Conservation (phyloP, 2,797 vertebrate species). For the Odontamblyopus rebecca region DNA sequence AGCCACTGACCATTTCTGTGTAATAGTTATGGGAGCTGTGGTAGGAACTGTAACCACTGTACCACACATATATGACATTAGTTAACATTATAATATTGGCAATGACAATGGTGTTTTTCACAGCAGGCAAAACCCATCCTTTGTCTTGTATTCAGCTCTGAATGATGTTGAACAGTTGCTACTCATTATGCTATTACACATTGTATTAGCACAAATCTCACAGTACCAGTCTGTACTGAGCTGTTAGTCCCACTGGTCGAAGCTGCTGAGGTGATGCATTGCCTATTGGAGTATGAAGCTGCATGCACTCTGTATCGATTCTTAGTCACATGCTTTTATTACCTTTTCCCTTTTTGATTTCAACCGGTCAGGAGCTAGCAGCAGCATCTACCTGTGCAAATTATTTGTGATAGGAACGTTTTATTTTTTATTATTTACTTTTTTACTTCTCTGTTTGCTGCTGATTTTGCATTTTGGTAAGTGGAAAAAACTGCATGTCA, state of each 20-base stretch:
- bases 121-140: too few relatives aligned
- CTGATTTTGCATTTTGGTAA: constrained; percentile 87
- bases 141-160: neutral
- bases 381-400: constrained; percentile 37
- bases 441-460: constrained; percentile 84
- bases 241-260: constrained; percentile 17
- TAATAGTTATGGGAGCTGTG: neutral
- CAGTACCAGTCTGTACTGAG: constrained; percentile 4
- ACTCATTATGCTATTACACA: neutral
- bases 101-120: neutral
- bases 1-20: neutral
- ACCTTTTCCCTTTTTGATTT: constrained; percentile 30
- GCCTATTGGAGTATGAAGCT: constrained; percentile 13
- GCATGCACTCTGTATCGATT: constrained; percentile 34
- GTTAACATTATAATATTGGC: neutral
- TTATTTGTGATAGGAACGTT: constrained; percentile 52
- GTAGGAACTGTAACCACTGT: neutral
- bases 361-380: constrained; percentile 15
- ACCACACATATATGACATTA: neutral
- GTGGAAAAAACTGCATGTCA: constrained; percentile 82
- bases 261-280: neutral
- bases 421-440: constrained; percentile 75
- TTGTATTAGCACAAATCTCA: neutral
- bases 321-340: constrained; percentile 33
- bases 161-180: neutral